Base-by-base conservation (phyloP, 2,797 vertebrate species). In the Linurgus olivaceus region DNA sequence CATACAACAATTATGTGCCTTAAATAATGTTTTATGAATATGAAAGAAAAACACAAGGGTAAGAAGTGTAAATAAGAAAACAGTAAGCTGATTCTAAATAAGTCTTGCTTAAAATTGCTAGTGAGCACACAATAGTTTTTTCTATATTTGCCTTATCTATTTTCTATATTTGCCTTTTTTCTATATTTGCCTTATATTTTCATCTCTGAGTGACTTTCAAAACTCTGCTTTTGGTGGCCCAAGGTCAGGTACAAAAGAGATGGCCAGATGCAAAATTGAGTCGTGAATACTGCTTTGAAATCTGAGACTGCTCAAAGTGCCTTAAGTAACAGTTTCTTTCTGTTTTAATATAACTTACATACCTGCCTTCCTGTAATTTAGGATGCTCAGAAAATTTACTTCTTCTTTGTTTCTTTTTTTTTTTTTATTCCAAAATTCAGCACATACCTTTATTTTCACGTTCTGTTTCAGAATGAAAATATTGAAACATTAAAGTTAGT, bases 41-140 rank as follows among this genome's bases (percentile, higher is more conserved):
- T 45, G 33, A 89, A 93, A 90, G 45, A 54, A 48, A 45, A 81
- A 50, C 5, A 54, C 25, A 68, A 55, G 44, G 38, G 86, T 93
- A 93, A 50, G 11, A 76, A 84, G 50, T 48, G 21, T 70, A 86
- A 91, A 84, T 84, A 91, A 58, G 37, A 86, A 96, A 92, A 35
- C 10, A 55, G 10, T 63, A 81, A 75, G 40, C 18, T 42, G 15
- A 51, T 81, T 44, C 17, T 44, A 79, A 83, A 55, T 52, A 88
- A 76, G 6, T 24, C 17, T 67, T 48, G 17, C 58, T 94, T 62
- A 63, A 82, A 86, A 74, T 6, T 51, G 6, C 7, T 23, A 66
- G 20, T 29, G 24, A 86, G 2, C 24, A 70, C 3, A 45, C 3
- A 71, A 47, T 1, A 63, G 47, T 58, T 76, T 25, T 66, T 38